Percentiles rank a stretch among this genome's conserved stretches.
Conservation (phyloP, 2,797 vertebrate genomes). For the Helostoma temminkii region DNA sequence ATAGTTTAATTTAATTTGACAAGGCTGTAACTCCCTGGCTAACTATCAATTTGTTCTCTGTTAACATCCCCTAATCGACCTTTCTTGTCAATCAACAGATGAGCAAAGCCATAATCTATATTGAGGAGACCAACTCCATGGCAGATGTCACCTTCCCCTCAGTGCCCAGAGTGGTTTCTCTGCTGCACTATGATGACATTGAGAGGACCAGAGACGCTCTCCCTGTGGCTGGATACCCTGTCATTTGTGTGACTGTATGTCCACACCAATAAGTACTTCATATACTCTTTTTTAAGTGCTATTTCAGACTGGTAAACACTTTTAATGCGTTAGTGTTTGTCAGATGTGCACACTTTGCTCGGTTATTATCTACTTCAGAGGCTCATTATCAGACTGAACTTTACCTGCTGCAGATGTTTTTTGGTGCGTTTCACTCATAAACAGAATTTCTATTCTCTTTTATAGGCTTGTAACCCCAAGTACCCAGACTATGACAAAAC, state of each 20-base stretch:
- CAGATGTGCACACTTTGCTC: constrained; percentile 20
- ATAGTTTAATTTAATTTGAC: constrained; percentile 72
- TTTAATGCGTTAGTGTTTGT: constrained; percentile 26
- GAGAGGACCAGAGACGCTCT: constrained; percentile 75
- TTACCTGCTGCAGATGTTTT: constrained; percentile 7
- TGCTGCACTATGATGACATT: constrained; percentile 90
- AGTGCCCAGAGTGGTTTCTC: constrained; percentile 90
- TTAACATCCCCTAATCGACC: constrained; percentile 7
- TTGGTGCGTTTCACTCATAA: constrained; percentile 6
- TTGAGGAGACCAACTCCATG: constrained; percentile 94
- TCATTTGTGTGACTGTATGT: constrained; percentile 93
- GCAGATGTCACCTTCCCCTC: constrained; percentile 97
- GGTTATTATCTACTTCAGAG: constrained; percentile 20
- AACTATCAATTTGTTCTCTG: constrained; percentile 11
- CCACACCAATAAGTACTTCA: constrained; percentile 3
- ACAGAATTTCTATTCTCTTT: neutral
- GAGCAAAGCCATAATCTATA: constrained; percentile 94
- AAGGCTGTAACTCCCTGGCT: neutral
- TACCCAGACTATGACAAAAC: constrained; percentile 94
- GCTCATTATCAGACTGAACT: constrained; percentile 11
- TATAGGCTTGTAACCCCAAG: constrained; percentile 95
- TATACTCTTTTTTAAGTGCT: constrained; percentile 23
- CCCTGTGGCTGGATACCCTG: constrained; percentile 93
- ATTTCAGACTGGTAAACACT: constrained; percentile 24
- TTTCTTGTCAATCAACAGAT: constrained; percentile 80